These are phyloP conservation scores for roundworm (Caenorhabditis elegans) DNA, from an alignment of 1,140 invertebrate genomes.

Conservation along the genomic window DNA sequence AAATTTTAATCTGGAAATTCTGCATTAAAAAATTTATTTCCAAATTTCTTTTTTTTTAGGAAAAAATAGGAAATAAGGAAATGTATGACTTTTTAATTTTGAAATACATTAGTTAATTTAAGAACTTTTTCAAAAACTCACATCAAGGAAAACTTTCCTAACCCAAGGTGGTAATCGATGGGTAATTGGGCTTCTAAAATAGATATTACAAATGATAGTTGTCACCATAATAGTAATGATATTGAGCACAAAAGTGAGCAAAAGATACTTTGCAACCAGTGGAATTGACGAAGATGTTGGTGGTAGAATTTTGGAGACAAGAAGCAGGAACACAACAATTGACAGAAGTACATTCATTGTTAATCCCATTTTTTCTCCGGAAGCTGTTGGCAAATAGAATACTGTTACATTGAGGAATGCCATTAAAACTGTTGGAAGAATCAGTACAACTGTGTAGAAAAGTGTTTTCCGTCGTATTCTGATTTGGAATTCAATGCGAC, in stretches of 20 bases:
- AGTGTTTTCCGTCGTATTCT: slow-evolving; percentile 80
- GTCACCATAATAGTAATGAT: slow-evolving; percentile 40
- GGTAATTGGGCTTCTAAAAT: slow-evolving; percentile 41
- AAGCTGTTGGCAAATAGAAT: slow-evolving; percentile 87
- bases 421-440: slow-evolving; percentile 95
- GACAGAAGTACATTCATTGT: slow-evolving; percentile 46
- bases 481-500: slow-evolving; percentile 64
- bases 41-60: no score
- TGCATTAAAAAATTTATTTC: no score
- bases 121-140: no score
- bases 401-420: slow-evolving; percentile 96
- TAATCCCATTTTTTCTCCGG: slow-evolving; percentile 43
- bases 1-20: no score
- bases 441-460: slow-evolving; percentile 98
- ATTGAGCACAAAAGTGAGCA: slow-evolving; percentile 45
- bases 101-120: no score
- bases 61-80: no score
- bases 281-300: slow-evolving; percentile 47
- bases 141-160: slow-evolving; percentile 39
- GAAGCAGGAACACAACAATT: slow-evolving; percentile 47
- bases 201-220: slow-evolving; percentile 44
- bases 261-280: slow-evolving; percentile 36
- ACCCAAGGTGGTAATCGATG: slow-evolving; percentile 45
- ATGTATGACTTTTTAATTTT: no score
- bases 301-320: slow-evolving; percentile 46